These are phyloP conservation scores for Diphyllodes magnificus DNA, from an alignment of 2,113 vertebrate genomes.

Conservation along the genomic window DNA sequence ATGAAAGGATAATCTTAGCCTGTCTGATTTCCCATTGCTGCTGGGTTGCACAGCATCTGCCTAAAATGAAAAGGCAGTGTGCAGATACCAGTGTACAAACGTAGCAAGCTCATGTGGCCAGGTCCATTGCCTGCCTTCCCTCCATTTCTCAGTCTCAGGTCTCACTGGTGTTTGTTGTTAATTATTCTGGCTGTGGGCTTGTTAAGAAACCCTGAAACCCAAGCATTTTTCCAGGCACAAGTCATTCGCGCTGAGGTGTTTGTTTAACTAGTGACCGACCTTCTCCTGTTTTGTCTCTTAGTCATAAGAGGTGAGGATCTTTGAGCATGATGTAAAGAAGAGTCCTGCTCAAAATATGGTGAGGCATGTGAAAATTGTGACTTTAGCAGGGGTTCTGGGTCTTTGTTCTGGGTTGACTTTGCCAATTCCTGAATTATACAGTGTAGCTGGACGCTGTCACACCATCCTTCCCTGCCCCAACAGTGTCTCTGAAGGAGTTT, in stretches of 20 bases:
- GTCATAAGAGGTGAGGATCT: background rate
- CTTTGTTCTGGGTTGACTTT: background rate
- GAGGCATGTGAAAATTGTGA: background rate
- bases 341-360: background rate
- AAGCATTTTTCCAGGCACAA: background rate
- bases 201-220: background rate
- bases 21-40: background rate
- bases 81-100: background rate
- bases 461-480: accelerated
- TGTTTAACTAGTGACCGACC: background rate
- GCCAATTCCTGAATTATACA: background rate
- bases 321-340: background rate
- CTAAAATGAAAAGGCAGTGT: background rate
- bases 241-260: background rate
- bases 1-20: background rate
- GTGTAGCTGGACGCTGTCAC: background rate
- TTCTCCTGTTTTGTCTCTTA: background rate
- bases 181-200: background rate
- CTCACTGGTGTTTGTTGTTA: background rate
- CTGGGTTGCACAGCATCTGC: background rate
- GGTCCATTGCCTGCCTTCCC: constrained; percentile 4
- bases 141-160: background rate
- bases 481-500: background rate
- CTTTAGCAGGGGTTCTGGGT: background rate
- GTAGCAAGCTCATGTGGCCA: background rate